These are phyloP conservation scores for Pardalotus punctatus DNA, from an alignment of 2,113 vertebrate genomes.

Conservation along the genomic window DNA sequence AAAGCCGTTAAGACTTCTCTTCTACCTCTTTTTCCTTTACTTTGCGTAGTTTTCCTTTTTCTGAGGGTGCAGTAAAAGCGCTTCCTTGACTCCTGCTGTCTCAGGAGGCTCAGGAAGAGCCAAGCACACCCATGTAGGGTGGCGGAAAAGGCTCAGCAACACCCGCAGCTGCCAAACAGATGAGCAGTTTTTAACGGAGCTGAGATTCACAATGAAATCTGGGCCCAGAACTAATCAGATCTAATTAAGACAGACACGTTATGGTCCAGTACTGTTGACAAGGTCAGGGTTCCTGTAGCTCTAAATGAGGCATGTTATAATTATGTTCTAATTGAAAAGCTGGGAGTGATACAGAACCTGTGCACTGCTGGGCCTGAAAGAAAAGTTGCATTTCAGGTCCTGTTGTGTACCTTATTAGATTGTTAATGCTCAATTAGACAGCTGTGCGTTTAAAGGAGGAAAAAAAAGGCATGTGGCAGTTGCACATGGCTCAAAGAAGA, in stretches of 20 bases:
- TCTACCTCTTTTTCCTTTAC: neutral
- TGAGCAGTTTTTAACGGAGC: conserved; percentile 54
- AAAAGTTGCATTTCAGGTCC: conserved; percentile 48
- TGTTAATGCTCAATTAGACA: conserved; percentile 69
- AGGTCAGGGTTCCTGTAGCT: conserved; percentile 71
- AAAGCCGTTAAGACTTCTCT: neutral
- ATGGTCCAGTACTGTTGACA: conserved; percentile 69
- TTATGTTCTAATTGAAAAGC: conserved; percentile 84
- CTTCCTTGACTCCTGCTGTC: neutral
- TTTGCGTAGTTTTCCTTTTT: neutral
- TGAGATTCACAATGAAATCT: conserved; percentile 63
- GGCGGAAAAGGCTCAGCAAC: conserved; percentile 29
- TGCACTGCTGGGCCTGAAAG: conserved; percentile 50
- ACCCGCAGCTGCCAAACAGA: conserved; percentile 72
- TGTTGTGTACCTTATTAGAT: conserved; percentile 62
- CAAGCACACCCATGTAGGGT: neutral
- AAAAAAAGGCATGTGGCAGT: neutral
- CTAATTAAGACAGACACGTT: conserved; percentile 82
- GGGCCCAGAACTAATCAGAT: conserved; percentile 77
- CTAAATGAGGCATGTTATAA: conserved; percentile 79
- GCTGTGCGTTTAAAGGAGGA: neutral
- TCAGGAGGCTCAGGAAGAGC: neutral
- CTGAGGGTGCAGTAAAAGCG: neutral
- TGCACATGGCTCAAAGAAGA: neutral
- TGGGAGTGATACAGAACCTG: conserved; percentile 71